phyloP scores from a whole-genome alignment of 2,888 invertebrate species.

The Deilephila elpenor region DNA sequence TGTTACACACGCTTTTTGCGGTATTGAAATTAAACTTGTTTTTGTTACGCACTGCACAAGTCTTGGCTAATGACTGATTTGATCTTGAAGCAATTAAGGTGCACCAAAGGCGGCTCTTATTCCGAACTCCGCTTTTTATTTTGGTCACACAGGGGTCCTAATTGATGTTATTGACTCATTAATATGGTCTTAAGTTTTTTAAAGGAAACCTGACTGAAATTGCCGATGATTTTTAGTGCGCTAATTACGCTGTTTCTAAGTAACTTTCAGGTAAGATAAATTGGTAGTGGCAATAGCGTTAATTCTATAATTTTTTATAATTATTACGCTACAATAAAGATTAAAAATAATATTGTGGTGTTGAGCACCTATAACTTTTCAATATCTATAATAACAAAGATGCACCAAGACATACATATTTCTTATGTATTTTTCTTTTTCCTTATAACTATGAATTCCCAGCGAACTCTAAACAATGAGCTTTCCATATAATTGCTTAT shows the following conservation, averaged over 20 bases:
- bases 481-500: background rate
- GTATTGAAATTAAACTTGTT: slow-evolving; percentile 30
- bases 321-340: no score
- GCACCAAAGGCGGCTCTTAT: background rate
- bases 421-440: no score
- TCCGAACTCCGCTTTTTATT: background rate
- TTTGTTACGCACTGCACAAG: slow-evolving; percentile 20
- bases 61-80: slow-evolving; percentile 23
- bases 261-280: no score
- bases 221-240: background rate
- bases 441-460: background rate
- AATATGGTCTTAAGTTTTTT: background rate
- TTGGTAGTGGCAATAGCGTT: no score
- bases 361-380: no score
- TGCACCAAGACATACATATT: no score
- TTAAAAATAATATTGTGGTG: no score
- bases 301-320: no score
- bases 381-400: no score
- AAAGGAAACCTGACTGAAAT: background rate
- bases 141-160: background rate
- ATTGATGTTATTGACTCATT: slow-evolving; percentile 25
- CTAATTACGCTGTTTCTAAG: background rate
- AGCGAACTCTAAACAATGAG: background rate
- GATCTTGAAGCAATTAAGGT: slow-evolving; percentile 21
- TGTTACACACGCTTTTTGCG: slow-evolving; percentile 30